Percentiles rank a stretch among this genome's conserved stretches.
phyloP scores from a whole-genome alignment of 2,113 vertebrate species.

The Colossoma macropomum region DNA sequence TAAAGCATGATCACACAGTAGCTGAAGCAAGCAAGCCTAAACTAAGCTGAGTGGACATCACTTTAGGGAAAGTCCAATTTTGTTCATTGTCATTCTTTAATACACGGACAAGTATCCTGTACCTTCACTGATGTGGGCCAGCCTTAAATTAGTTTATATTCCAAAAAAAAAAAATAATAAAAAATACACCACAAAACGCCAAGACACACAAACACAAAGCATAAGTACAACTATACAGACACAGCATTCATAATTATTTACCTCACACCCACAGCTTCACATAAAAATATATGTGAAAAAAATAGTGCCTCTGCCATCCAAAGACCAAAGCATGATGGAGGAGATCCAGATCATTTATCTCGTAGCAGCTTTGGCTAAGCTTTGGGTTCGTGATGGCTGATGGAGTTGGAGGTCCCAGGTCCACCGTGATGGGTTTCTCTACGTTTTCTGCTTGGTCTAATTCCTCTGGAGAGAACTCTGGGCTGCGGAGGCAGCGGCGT shows the following conservation, averaged over 20 bases:
- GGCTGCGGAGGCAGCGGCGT: conserved; percentile 81
- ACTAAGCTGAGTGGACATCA: background rate
- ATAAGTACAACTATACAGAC: conserved; percentile 53
- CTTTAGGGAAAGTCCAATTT: conserved; percentile 7
- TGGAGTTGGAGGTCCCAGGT: background rate
- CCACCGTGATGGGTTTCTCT: background rate
- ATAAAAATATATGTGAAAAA: background rate
- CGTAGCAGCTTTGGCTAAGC: background rate
- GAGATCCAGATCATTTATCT: background rate
- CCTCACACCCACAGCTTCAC: conserved; percentile 38
- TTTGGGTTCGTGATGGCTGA: background rate
- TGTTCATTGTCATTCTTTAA: conserved; percentile 27
- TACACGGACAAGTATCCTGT: conserved; percentile 4
- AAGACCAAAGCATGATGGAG: conserved; percentile 2
- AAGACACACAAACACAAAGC: conserved; percentile 9
- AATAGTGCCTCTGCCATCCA: conserved; percentile 12
- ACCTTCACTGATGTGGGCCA: background rate
- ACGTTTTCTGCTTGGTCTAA: conserved; percentile 12
- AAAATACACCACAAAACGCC: background rate
- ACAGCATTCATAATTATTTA: conserved; percentile 18
- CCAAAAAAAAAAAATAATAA: background rate
- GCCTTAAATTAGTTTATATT: conserved; percentile 45
- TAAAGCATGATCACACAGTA: background rate
- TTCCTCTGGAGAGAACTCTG: conserved; percentile 82
- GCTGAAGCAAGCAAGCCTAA: background rate